Base-by-base conservation (phyloP, 2,888 invertebrate species). In the Blastobasis adustella region DNA sequence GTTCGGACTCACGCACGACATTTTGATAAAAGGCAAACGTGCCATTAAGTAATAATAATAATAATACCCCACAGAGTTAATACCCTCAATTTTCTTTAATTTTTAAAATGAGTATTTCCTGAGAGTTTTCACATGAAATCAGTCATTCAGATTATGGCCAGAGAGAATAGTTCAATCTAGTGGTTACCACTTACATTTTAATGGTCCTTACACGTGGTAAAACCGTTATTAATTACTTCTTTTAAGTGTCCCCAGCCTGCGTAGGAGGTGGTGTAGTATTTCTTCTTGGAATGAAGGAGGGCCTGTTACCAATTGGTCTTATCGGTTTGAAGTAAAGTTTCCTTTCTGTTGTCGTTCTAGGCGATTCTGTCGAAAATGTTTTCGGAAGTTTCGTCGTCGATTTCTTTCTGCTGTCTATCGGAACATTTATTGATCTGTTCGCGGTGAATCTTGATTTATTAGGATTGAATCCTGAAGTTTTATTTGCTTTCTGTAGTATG, bases 341-440 rank as follows among this genome's bases (percentile, higher is more conserved):
- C 55, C 77, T 80, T 58, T 84, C 83, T 1, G 87, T 84, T 2
- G 86, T 81, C 0, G 80, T 68, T 58, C 73, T 79, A 43, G 86
- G 82, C 5, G 71, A 54, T 60, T 83, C 84, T 6, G 87, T 87
- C 0, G 86, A 84, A 43, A 69, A 80, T 2, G 66, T 66, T 70
- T 73, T 82, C 5, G 68, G 57, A 46, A 67, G 55, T 67, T 76
- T 84, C 23, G 70, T 54, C 43, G 60, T 61, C 0, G 54, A 63
- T 50, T 66, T 73, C 56, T 79, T 86, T 60, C 75, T 82, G 8
- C 76, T 46, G 59, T 89, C 88, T 47, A 87, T 66, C 7, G 89
- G 89, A 5, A 88, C 82, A 47, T 88, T 89, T 68, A 87, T 86
- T 23, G 73, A 68, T 59, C 89, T 74, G 44, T 62, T 79, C 4